Base-by-base conservation (phyloP, 2,888 invertebrate species). In the Scaptodrosophila latifasciaeformis region DNA sequence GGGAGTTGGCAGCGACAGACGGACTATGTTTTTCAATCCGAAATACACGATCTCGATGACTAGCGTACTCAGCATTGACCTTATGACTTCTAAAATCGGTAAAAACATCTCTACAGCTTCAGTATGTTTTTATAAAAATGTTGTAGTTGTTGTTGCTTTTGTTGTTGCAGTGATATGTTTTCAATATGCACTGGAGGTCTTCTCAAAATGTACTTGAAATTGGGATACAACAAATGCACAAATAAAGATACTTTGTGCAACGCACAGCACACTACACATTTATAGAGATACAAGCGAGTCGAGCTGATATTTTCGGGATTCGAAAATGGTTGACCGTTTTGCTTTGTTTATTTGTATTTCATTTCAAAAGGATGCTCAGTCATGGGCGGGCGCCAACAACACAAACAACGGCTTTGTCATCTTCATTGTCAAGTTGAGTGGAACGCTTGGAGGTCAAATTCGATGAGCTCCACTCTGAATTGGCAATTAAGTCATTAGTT, bases 1-100 rank as follows among this genome's bases (percentile, higher is more conserved):
- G n/a, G n/a, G n/a, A n/a, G n/a, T n/a, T n/a, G n/a, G n/a, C n/a
- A 40, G 19, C 52, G 59, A 40, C 52, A 57, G 9, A 57, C 42
- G 48, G 37, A 30, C 53, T 47, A 18, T 54, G 65, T 58, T 47
- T 62, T 67, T 55, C 75, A 72, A 72, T 72, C 75, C 7, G 4
- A 70, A 75, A 72, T n/a, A 72, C 72, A 72, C 72, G 72, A 72
- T 72, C 76, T 75, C 70, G 70, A 70, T 61, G 67, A 69, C 60
- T 71, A 62, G 62, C 59, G 63, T 54, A 67, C 67, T 65, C 80
- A 81, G 66, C 81, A 82, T 82, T 82, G 81, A 82, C 81, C 81
- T 81, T 80, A 78, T 75, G 82, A 72, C 81, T 80, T 77, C 82
- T 81, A 81, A 82, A 81, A 82, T 81, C 78, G 82, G 76, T 80